phyloP scores from a whole-genome alignment of 2,797 vertebrate genomes.

The Crenichthys baileyi region DNA sequence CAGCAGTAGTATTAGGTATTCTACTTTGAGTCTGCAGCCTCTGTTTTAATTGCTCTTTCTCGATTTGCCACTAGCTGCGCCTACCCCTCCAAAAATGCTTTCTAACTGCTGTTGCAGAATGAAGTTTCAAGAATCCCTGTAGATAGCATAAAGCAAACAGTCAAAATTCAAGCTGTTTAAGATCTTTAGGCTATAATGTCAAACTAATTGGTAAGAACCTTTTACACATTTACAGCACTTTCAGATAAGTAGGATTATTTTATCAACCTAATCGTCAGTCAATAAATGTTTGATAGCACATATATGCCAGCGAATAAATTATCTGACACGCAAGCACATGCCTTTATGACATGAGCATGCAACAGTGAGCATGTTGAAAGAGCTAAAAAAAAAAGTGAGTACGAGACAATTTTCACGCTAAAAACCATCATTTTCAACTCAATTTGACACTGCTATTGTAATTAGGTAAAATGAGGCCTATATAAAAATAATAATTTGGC shows the following conservation, averaged over 20 bases:
- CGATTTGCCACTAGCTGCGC: not conserved
- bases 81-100: not conserved
- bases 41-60: not conserved
- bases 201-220: too few relatives aligned
- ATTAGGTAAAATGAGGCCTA: not conserved
- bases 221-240: not conserved
- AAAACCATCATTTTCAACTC: not conserved
- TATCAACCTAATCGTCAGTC: not conserved
- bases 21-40: not conserved
- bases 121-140: not conserved
- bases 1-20: conserved; percentile 12
- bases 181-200: too few relatives aligned
- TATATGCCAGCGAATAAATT: not conserved
- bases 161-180: not conserved
- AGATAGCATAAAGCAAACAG: not conserved
- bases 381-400: not conserved
- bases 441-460: not conserved
- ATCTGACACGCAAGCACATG: not conserved
- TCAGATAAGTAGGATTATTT: not conserved
- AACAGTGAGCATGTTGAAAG: not conserved
- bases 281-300: not conserved
- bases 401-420: too few relatives aligned
- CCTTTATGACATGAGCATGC: not conserved
- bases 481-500: too few relatives aligned
- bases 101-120: not conserved